Conservation (phyloP, 2,888 invertebrate genomes). For the Aspidiotus destructor region DNA sequence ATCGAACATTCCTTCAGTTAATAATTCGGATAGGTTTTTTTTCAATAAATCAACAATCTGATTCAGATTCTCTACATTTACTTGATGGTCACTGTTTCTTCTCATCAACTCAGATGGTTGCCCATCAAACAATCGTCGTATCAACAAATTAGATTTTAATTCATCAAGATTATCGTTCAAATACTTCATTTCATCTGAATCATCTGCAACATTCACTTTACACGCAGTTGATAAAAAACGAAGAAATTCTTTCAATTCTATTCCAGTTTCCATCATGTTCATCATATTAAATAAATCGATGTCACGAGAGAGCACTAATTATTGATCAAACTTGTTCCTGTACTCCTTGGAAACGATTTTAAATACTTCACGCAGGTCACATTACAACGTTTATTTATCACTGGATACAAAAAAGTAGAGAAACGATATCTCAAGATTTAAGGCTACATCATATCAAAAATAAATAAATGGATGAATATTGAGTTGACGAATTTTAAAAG, state of each 20-base stretch:
- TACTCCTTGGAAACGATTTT: too few relatives aligned
- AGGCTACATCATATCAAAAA: too few relatives aligned
- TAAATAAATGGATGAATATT: too few relatives aligned
- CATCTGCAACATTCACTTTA: slow-evolving; percentile 25
- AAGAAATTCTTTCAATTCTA: slow-evolving; percentile 21
- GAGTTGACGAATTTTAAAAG: too few relatives aligned
- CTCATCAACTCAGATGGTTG: not conserved
- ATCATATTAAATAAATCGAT: too few relatives aligned
- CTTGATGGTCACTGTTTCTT: not conserved
- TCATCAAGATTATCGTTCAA: slow-evolving; percentile 5
- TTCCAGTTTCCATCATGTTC: not conserved
- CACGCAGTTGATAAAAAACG: slow-evolving; percentile 23
- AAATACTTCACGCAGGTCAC: too few relatives aligned
- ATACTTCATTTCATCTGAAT: slow-evolving; percentile 13
- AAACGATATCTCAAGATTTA: too few relatives aligned
- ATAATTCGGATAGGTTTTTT: slow-evolving; percentile 50
- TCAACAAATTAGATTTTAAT: slow-evolving; percentile 9
- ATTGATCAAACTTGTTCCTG: too few relatives aligned
- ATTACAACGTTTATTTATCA: too few relatives aligned
- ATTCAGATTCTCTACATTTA: slow-evolving; percentile 9
- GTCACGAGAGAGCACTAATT: too few relatives aligned
- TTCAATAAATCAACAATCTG: slow-evolving; percentile 38
- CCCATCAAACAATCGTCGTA: slow-evolving; percentile 12
- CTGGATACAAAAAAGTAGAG: too few relatives aligned
- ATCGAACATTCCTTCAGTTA: slow-evolving; percentile 72